Evolutionary conservation across 2,888 invertebrate genomes (phyloP).

Genomic region (Apotomis capreana): DNA sequence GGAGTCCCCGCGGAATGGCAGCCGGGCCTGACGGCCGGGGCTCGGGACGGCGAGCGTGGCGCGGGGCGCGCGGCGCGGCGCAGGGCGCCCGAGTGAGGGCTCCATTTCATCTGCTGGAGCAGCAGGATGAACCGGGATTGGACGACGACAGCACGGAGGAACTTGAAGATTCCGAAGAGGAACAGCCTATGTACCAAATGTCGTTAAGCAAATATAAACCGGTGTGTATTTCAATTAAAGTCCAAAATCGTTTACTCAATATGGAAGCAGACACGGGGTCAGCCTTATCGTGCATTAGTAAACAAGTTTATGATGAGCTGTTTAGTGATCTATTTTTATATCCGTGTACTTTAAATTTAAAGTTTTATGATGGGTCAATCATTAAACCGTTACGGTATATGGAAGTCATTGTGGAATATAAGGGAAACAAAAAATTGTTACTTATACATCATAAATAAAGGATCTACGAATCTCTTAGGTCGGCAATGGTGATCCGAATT

Average conservation of each 20-base stretch:
- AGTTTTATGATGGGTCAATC: constrained; percentile 9
- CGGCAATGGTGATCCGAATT: too few species aligned
- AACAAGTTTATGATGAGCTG: constrained; percentile 4
- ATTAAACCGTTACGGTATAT: constrained; percentile 1
- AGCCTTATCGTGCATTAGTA: constrained; percentile 39
- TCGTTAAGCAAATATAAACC: too few species aligned
- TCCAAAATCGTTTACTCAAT: background rate
- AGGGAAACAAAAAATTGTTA: background rate
- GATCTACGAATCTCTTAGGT: constrained; percentile 1
- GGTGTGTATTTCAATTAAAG: background rate
- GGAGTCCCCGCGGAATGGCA: background rate
- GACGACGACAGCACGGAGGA: background rate
- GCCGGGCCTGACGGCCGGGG: background rate
- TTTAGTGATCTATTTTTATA: background rate
- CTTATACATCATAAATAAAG: constrained; percentile 1
- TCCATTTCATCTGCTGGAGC: background rate
- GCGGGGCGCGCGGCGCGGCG: background rate
- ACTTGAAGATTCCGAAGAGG: background rate
- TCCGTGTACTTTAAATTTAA: background rate
- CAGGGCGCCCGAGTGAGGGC: background rate
- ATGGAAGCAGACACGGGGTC: too few species aligned
- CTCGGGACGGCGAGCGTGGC: background rate
- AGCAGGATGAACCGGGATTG: background rate
- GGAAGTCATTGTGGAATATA: background rate
- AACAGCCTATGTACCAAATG: background rate